A percentile compares a stretch with the other conserved stretches of the same genome.
These are phyloP conservation scores for Drosophila sproati DNA, from an alignment of 1,140 invertebrate species.

Conservation along the genomic window DNA sequence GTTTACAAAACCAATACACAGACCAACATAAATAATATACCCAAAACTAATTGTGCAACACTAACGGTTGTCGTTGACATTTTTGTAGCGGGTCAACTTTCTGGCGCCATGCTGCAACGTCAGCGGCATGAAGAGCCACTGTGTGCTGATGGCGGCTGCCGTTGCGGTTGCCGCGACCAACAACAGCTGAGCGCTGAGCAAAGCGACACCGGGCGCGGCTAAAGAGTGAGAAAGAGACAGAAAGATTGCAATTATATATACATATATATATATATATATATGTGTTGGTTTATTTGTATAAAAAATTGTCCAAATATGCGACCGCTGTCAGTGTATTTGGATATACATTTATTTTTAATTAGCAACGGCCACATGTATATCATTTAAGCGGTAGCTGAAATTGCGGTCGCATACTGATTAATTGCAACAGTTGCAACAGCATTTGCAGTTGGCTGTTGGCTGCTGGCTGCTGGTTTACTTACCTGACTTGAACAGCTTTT, in stretches of 20 bases:
- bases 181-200: conserved; percentile 51
- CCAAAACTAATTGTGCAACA: conserved; percentile 13
- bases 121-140: conserved; percentile 62
- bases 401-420: conserved; percentile 69
- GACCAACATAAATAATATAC: conserved; percentile 25
- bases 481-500: conserved; percentile 75
- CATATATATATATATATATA: neutral
- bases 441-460: neutral
- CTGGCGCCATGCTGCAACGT: conserved; percentile 75
- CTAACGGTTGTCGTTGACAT: conserved; percentile 37
- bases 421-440: conserved; percentile 9
- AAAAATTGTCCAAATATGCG: conserved; percentile 70
- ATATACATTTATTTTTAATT: conserved; percentile 77
- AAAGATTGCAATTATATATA: conserved; percentile 6
- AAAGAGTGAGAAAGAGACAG: conserved; percentile 3
- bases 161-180: conserved; percentile 59
- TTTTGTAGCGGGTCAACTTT: conserved; percentile 75
- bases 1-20: conserved; percentile 35
- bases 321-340: conserved; percentile 49
- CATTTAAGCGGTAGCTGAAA: conserved; percentile 42
- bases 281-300: conserved; percentile 69
- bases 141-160: conserved; percentile 46
- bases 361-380: conserved; percentile 48
- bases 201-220: conserved; percentile 37
- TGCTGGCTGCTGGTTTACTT: conserved; percentile 2